Evolutionary conservation across 2,797 vertebrate genomes (phyloP).

Genomic region (Chiroxiphia lanceolata): DNA sequence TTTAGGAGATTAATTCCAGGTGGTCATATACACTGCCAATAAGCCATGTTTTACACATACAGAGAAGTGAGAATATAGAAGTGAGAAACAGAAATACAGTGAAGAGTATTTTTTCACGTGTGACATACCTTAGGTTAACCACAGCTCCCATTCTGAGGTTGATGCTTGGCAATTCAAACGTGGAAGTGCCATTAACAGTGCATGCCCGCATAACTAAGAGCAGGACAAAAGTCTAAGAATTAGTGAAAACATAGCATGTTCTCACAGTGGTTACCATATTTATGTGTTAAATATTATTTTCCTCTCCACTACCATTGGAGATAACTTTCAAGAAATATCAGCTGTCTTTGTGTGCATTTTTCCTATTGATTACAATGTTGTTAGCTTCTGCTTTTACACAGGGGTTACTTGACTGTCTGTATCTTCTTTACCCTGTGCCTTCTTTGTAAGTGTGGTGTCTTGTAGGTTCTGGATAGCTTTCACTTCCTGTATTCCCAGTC

Average conservation of each 20-base stretch:
- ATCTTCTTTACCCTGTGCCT: neutral
- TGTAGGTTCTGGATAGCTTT: neutral
- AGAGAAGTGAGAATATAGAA: constrained; percentile 6
- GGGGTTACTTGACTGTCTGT: neutral
- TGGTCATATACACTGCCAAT: neutral
- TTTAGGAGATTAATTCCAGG: neutral
- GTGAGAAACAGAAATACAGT: neutral
- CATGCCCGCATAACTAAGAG: neutral
- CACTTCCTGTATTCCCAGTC: neutral
- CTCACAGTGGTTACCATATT: neutral
- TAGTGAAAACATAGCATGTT: neutral
- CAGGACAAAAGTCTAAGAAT: neutral
- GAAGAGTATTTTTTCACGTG: neutral
- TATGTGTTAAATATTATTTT: constrained; percentile 8
- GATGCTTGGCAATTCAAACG: neutral
- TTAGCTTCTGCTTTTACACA: neutral
- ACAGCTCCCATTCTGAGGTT: neutral
- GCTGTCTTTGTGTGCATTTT: neutral
- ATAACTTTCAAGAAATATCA: neutral
- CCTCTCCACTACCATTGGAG: neutral
- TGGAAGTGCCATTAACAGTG: constrained; percentile 22
- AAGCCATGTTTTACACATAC: neutral
- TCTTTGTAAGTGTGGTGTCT: neutral
- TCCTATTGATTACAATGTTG: neutral
- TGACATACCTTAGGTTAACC: constrained; percentile 10